phyloP scores from a whole-genome alignment of 2,113 vertebrate genomes.

The Lycocorax pyrrhopterus region DNA sequence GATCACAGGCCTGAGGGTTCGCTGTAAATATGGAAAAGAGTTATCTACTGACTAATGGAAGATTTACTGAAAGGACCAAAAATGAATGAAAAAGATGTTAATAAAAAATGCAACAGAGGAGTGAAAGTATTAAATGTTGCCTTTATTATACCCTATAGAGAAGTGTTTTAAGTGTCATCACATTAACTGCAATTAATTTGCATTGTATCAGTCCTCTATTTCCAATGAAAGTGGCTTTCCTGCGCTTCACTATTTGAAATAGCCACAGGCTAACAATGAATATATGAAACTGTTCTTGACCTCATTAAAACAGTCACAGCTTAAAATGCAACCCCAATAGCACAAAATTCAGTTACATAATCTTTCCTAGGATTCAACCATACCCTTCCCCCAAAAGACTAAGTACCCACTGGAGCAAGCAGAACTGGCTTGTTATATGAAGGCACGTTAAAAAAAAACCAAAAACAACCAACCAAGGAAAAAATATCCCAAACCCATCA shows the following conservation, averaged over 20 bases:
- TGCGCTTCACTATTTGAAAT: background rate
- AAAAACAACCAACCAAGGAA: background rate
- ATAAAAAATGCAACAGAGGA: background rate
- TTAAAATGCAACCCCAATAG: background rate
- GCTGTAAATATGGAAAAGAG: background rate
- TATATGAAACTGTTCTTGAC: background rate
- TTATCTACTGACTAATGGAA: background rate
- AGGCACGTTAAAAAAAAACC: background rate
- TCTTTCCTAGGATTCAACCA: background rate
- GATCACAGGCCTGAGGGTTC: background rate
- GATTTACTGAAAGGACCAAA: background rate
- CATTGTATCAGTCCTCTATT: background rate
- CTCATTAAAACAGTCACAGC: background rate
- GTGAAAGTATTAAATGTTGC: background rate
- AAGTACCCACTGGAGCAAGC: background rate
- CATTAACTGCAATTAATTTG: background rate
- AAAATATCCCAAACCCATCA: background rate
- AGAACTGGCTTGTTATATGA: background rate
- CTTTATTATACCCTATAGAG: background rate
- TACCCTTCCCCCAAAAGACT: background rate
- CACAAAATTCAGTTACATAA: background rate
- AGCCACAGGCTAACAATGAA: background rate
- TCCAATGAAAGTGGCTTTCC: background rate
- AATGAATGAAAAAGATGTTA: background rate
- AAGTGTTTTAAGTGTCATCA: background rate